Percentiles rank a stretch among this genome's conserved stretches.
Evolutionary conservation across 2,888 invertebrate species (phyloP).

Genomic region (Apotomis betuletana): DNA sequence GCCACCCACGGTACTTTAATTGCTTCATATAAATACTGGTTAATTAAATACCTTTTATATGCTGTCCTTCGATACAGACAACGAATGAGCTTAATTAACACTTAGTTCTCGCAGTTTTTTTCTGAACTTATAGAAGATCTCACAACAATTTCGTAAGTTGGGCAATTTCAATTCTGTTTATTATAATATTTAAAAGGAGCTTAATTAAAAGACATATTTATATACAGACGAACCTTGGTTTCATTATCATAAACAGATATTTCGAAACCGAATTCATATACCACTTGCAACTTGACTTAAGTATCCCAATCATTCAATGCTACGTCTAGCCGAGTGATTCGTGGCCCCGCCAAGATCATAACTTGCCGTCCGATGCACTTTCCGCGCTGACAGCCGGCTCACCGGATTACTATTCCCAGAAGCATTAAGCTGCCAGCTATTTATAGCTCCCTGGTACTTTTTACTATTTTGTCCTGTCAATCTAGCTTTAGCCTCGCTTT

Average conservation of each 20-base stretch:
- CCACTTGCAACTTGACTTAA: neutral
- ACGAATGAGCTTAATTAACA: constrained; percentile 23
- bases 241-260: constrained; percentile 9
- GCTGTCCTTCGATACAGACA: constrained; percentile 12
- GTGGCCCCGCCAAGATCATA: constrained; percentile 24
- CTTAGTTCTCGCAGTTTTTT: neutral
- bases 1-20: constrained; percentile 22
- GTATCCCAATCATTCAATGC: constrained; percentile 21
- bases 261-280: neutral
- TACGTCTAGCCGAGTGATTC: constrained; percentile 15
- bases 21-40: constrained; percentile 11
- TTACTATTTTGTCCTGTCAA: constrained; percentile 31
- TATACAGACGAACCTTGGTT: constrained; percentile 23
- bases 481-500: constrained; percentile 31
- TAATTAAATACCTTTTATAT: constrained; percentile 37
- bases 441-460: constrained; percentile 32
- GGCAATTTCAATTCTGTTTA: constrained; percentile 12
- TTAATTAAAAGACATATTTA: constrained; percentile 1
- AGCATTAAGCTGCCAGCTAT: constrained; percentile 35
- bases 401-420: constrained; percentile 37
- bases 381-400: constrained; percentile 35
- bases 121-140: constrained; percentile 10
- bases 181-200: constrained; percentile 7
- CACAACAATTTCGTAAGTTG: constrained; percentile 12
- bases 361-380: constrained; percentile 31